Percentiles rank a stretch among this genome's conserved stretches.
Evolutionary conservation across 1,140 invertebrate genomes (phyloP).

Genomic region (Limonius californicus): DNA sequence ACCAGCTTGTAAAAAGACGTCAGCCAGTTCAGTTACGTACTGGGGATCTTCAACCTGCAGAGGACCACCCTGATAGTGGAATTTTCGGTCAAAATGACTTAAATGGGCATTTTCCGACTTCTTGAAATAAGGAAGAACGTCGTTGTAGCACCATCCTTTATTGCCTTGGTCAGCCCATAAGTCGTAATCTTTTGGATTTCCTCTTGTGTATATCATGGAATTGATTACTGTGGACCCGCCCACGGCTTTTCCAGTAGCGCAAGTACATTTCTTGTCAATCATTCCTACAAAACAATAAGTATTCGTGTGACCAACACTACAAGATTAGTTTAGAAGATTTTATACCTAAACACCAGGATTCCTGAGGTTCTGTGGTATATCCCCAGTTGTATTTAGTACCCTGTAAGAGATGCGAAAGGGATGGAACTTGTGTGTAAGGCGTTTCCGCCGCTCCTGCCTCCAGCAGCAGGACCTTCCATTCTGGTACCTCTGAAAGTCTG

Average conservation of each 20-base stretch:
- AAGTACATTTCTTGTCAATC: slow-evolving; percentile 49
- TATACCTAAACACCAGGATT: slow-evolving; percentile 59
- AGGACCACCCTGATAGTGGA: slow-evolving; percentile 56
- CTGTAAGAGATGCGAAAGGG: slow-evolving; percentile 63
- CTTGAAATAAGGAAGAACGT: slow-evolving; percentile 76
- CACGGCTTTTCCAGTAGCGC: slow-evolving; percentile 59
- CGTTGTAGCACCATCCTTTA: slow-evolving; percentile 75
- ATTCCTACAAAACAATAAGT: slow-evolving; percentile 52
- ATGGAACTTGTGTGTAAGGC: slow-evolving; percentile 69
- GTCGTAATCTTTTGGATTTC: slow-evolving; percentile 62
- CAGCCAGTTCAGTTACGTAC: slow-evolving; percentile 32
- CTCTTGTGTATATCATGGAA: slow-evolving; percentile 84
- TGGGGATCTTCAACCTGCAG: slow-evolving; percentile 55
- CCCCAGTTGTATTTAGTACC: slow-evolving; percentile 74
- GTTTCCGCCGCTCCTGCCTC: slow-evolving; percentile 65
- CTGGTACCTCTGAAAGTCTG: slow-evolving; percentile 64
- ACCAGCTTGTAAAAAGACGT: slow-evolving; percentile 63
- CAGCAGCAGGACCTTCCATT: slow-evolving; percentile 68
- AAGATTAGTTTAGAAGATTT: no score
- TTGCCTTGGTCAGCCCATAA: slow-evolving; percentile 70
- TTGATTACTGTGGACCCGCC: slow-evolving; percentile 80
- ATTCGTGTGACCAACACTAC: no score
- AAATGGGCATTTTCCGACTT: slow-evolving; percentile 71
- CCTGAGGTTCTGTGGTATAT: slow-evolving; percentile 68
- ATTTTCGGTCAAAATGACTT: slow-evolving; percentile 52